Percentiles rank a stretch among this genome's conserved stretches.
Conservation (phyloP, 23 tunicate species). For the Halocynthia aurantium region DNA sequence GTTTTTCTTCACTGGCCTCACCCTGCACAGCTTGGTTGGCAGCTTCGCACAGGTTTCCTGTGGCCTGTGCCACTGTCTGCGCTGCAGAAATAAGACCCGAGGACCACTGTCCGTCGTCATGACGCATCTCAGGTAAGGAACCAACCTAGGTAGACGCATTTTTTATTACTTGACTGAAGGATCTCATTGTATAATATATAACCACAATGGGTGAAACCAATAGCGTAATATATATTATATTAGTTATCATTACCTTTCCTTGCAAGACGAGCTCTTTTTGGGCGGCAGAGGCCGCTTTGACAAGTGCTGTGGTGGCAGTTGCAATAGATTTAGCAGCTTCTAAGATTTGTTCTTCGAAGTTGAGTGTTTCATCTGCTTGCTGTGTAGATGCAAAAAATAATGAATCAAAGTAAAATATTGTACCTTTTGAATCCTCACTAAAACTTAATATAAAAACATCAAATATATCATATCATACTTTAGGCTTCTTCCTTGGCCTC, state of each 20-base stretch:
- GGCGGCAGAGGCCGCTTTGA: slow-evolving; percentile 92
- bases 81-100: slow-evolving; percentile 93
- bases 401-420: neutral
- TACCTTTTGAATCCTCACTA: neutral
- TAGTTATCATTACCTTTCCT: slow-evolving; percentile 55
- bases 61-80: slow-evolving; percentile 92
- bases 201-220: neutral
- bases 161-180: no score
- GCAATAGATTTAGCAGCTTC: slow-evolving; percentile 98
- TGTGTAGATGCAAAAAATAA: slow-evolving; percentile 8
- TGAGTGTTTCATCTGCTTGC: slow-evolving; percentile 89
- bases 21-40: slow-evolving; percentile 98
- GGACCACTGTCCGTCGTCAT: slow-evolving; percentile 95
- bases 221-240: no score
- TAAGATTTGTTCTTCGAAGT: slow-evolving; percentile 95
- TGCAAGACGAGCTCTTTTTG: slow-evolving; percentile 92
- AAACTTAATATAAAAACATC: neutral
- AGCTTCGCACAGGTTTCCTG: slow-evolving; percentile 90
- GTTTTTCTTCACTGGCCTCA: slow-evolving; percentile 85
- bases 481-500: slow-evolving; percentile 83
- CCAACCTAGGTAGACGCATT: slow-evolving; percentile 39
- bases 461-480: slow-evolving; percentile 25
- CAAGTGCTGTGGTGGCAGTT: slow-evolving; percentile 88
- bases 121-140: slow-evolving; percentile 34
- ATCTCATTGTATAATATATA: neutral